Evolutionary conservation across 2,888 invertebrate genomes (phyloP), one percentile per base, ranked within the genome.

Genomic region (Miltochrista miniata): DNA sequence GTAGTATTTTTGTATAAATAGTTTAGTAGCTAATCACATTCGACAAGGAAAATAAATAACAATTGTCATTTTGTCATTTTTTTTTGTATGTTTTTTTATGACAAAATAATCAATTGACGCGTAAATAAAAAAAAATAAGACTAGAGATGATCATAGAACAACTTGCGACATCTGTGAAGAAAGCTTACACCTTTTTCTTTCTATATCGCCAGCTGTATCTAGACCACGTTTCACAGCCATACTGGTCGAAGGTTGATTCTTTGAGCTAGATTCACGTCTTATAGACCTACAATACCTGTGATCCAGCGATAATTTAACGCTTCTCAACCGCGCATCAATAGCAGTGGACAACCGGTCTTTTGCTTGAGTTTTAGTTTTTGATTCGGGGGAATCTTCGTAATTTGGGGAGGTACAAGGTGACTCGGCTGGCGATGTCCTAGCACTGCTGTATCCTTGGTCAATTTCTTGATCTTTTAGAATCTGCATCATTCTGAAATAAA

Each of bases 401-500:
- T 56, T 71, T 0, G 89, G 89, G 0, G 90, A 87, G 0, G 87
- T 72, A 31, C 72, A 70, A 0, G 89, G 90, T 0, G 90, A 90
- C 15, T 79, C 69, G 58, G 79, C 83, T 0, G 90, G 90, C 0
- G 90, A 83, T 0, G 85, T 89, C 15, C 79, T 67, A 0, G 90
- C 87, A 46, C 89, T 90, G 64, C 87, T 76, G 59, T 90, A 90
- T 0, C 90, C 90, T 56, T 89, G 89, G 48, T 90, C 90, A 0
- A 78, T 64, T 40, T 90, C 87, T 0, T 79, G 68, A 12, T 87
- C 87, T 52, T 88, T 89, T 30, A 89, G 59, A 13, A 85, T 85
- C 56, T 85, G 85, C 90, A 90, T 91, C 90, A 91, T 90, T 53
- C 90, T 91, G 85, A 14, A 67, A 72, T 33, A 24, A 30, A 0